Evolutionary conservation across 1,140 invertebrate genomes (phyloP), one percentile per base, ranked within the genome.

Genomic region (Drosophila setifemur): DNA sequence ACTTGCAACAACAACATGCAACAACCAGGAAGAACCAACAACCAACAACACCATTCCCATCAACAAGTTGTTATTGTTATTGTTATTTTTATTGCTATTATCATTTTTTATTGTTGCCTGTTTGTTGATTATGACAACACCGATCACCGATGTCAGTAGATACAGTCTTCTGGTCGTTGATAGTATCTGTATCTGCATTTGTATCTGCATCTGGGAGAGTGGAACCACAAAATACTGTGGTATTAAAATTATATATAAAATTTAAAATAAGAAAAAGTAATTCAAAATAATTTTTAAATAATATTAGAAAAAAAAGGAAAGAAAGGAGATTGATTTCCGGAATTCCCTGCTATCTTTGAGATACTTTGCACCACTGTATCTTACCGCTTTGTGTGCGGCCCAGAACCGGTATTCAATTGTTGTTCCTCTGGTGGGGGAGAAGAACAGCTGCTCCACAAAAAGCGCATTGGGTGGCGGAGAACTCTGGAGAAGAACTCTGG

Each of bases 101-200:
- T 21, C 29, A 3, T n/a, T 64, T 11, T 33, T 52, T 71, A 21
- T 23, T 66, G 39, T 40, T 66, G 68, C 39, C 44, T 64, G 64
- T 35, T 37, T n/a, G 73, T 73, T 78, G 69, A 78, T 78, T 73
- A 70, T 77, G 78, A 77, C 78, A 83, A 78, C 73, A 45, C 16
- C 40, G 19, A 23, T 63, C 40, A 64, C 42, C 48, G 55, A 64
- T 64, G 42, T 39, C 16, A n/a, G 9, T 26, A 3, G 26, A 57
- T 29, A 19, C 12, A 54, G 11, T 37, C n/a, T 29, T n/a, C n/a
- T n/a, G n/a, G n/a, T n/a, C n/a, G n/a, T n/a, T n/a, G n/a, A n/a
- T n/a, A n/a, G n/a, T 7, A 31, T 31, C 29, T 3, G 5, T 23
- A 23, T 5, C 7, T 29, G 33, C 3, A 2, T 23, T 31, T 49